Evolutionary conservation across 2,888 invertebrate genomes (phyloP).

Genomic region (Nephrocerus scutellatus): DNA sequence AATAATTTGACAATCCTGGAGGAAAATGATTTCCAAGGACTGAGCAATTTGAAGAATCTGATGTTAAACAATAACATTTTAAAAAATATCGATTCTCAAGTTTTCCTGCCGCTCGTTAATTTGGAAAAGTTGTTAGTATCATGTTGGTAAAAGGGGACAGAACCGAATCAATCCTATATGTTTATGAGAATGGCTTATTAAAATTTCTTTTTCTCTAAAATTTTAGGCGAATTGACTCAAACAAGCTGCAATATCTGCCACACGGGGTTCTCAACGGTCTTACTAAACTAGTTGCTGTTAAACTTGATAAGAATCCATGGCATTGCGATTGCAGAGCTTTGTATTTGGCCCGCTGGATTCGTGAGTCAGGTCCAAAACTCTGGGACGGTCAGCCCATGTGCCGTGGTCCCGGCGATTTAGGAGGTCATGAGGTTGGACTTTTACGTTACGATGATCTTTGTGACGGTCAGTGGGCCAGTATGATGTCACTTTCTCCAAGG

Average conservation of each 20-base stretch:
- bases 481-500: slow-evolving; percentile 50
- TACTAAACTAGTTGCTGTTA: slow-evolving; percentile 53
- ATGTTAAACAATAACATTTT: slow-evolving; percentile 58
- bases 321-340: slow-evolving; percentile 58
- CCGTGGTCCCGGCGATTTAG: slow-evolving; percentile 51
- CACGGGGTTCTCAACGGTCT: slow-evolving; percentile 54
- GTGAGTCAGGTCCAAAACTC: slow-evolving; percentile 48
- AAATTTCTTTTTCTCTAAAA: slow-evolving; percentile 11
- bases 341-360: slow-evolving; percentile 56
- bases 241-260: slow-evolving; percentile 58
- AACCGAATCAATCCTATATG: too few relatives aligned
- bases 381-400: slow-evolving; percentile 52
- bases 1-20: slow-evolving; percentile 49
- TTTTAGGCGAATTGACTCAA: slow-evolving; percentile 54
- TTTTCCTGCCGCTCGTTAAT: slow-evolving; percentile 46
- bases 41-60: slow-evolving; percentile 50
- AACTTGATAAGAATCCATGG: slow-evolving; percentile 59
- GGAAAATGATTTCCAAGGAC: slow-evolving; percentile 48
- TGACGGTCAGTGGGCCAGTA: slow-evolving; percentile 66
- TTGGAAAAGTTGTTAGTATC: slow-evolving; percentile 50
- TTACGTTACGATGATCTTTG: slow-evolving; percentile 60
- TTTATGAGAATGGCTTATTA: too few relatives aligned
- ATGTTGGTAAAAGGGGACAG: neutral
- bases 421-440: slow-evolving; percentile 49
- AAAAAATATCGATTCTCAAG: slow-evolving; percentile 46